phyloP scores from a whole-genome alignment of 92 coral and sea anemone genomes.

The Anthopleura xanthogrammica region DNA sequence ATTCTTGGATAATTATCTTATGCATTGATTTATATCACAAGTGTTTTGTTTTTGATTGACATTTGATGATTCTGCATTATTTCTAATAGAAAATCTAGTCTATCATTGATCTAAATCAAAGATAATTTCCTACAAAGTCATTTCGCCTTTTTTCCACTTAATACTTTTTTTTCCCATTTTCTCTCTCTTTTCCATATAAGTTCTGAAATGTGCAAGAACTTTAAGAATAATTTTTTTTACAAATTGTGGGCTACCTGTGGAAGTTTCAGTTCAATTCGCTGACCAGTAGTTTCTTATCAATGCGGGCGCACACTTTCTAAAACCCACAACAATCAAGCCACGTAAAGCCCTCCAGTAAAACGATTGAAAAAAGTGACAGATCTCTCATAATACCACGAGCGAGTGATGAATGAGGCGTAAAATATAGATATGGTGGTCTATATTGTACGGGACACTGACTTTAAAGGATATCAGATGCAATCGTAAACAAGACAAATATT shows the following conservation, averaged over 20 bases:
- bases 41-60: not conserved
- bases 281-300: not conserved
- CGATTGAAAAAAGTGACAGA: not conserved
- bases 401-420: not conserved
- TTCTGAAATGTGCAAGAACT: no score
- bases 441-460: not conserved
- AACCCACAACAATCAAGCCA: constrained; percentile 24
- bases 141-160: not conserved
- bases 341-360: constrained; percentile 8
- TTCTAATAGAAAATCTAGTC: not conserved
- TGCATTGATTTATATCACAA: not conserved
- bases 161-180: no score
- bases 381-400: not conserved
- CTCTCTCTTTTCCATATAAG: not conserved
- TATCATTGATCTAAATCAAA: no score
- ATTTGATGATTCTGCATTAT: not conserved
- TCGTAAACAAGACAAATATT: not conserved
- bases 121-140: not conserved
- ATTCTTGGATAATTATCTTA: not conserved
- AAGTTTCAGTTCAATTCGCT: not conserved
- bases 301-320: constrained; percentile 10
- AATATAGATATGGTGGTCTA: not conserved
- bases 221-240: not conserved
- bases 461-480: not conserved
- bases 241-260: constrained; percentile 22